Percentiles rank a stretch among this genome's conserved stretches.
Conservation (phyloP, 2,797 vertebrate species). For the Petrocephalus schoutedeni region DNA sequence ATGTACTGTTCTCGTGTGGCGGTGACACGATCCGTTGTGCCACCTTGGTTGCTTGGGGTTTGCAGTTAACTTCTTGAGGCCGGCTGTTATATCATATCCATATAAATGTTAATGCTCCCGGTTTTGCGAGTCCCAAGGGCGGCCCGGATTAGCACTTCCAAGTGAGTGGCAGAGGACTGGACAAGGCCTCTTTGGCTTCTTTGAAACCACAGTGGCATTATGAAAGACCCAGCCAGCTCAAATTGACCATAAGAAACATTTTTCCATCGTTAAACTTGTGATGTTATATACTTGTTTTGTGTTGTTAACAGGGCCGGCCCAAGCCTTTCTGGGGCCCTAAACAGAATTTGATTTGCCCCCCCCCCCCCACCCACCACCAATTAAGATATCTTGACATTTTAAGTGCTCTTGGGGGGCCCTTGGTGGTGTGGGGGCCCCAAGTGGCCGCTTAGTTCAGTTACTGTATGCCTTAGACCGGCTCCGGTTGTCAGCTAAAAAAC, state of each 20-base stretch:
- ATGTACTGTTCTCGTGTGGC: neutral
- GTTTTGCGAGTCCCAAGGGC: conserved; percentile 23
- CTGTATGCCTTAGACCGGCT: no score
- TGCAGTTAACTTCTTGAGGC: conserved; percentile 23
- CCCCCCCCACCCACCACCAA: no score
- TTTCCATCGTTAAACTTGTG: conserved; percentile 12
- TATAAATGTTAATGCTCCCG: conserved; percentile 28
- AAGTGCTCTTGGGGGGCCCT: no score
- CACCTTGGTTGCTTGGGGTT: neutral
- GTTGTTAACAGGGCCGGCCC: neutral
- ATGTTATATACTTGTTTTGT: neutral
- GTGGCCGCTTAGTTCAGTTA: no score
- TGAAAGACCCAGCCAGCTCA: conserved; percentile 26
- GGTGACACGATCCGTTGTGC: neutral
- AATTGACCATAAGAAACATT: conserved; percentile 16
- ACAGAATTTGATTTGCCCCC: no score
- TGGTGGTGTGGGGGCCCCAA: no score
- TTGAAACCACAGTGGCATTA: conserved; percentile 33
- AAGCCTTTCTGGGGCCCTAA: no score
- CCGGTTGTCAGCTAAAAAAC: neutral
- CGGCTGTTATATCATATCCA: conserved; percentile 7
- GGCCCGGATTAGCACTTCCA: conserved; percentile 30
- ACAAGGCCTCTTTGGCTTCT: conserved; percentile 26
- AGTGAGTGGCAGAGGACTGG: neutral
- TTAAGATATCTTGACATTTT: no score